Percentiles rank a stretch among this genome's conserved stretches.
Evolutionary conservation across 1,140 invertebrate genomes (phyloP).

Genomic region (Dryas iulia): DNA sequence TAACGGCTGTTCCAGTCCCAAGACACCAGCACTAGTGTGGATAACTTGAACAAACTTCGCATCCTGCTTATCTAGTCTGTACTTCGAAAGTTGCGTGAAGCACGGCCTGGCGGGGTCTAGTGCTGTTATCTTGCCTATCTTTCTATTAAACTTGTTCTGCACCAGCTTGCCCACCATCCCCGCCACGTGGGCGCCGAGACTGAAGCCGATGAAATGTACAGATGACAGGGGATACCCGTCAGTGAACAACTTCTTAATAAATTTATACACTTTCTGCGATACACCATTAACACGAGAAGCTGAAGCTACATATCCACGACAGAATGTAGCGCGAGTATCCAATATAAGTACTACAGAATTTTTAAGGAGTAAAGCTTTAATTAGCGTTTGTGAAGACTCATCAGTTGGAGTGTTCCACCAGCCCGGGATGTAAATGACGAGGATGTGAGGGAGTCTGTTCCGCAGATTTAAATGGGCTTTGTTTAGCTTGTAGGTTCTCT

Average conservation of each 20-base stretch:
- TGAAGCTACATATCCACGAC: conserved; percentile 54
- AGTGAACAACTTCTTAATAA: conserved; percentile 46
- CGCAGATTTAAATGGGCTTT: conserved; percentile 41
- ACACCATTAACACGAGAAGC: conserved; percentile 52
- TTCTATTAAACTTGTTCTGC: conserved; percentile 74
- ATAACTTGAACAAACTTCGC: conserved; percentile 77
- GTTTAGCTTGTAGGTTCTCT: conserved; percentile 39
- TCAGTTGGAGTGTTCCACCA: conserved; percentile 70
- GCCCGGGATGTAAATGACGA: conserved; percentile 56
- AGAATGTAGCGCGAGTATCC: conserved; percentile 53
- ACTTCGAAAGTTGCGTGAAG: conserved; percentile 69
- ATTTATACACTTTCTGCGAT: conserved; percentile 48
- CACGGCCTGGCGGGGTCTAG: conserved; percentile 87
- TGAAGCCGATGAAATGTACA: conserved; percentile 89
- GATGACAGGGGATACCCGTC: conserved; percentile 64
- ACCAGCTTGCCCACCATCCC: conserved; percentile 86
- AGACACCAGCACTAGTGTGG: conserved; percentile 70
- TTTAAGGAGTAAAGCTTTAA: conserved; percentile 49
- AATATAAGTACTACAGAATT: conserved; percentile 48
- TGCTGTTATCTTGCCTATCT: conserved; percentile 87
- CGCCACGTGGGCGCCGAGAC: conserved; percentile 88
- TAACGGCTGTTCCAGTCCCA: conserved; percentile 66
- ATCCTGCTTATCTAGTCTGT: conserved; percentile 63
- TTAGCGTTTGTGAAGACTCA: conserved; percentile 50
- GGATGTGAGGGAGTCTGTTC: conserved; percentile 23